These are phyloP conservation scores for cattle (Bos taurus) DNA, from an alignment of 2,113 vertebrate species.

Conservation along the genomic window ARS-UCD2.0 NC_037342.1:4396501-4397000, in stretches of 20 bases:
- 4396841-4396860: not conserved
- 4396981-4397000: not conserved
- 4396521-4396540: not conserved
- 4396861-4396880: not conserved
- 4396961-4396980: not conserved
- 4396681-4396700: not conserved
- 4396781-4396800: not conserved
- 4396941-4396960: not conserved
- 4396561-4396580: fast-evolving
- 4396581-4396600: fast-evolving
- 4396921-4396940: not conserved
- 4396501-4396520: not conserved
- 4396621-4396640: not conserved
- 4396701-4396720: not conserved
- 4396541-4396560: not conserved
- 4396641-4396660: not conserved
- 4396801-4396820: not conserved
- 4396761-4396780: not conserved
- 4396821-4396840: not conserved
- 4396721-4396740: not conserved
- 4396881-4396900: not conserved
- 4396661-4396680: not conserved
- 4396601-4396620: not conserved
- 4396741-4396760: not conserved
- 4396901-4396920: not conserved